Evolutionary conservation across 2,797 vertebrate species (phyloP).

Genomic region (Halcyon badia): DNA sequence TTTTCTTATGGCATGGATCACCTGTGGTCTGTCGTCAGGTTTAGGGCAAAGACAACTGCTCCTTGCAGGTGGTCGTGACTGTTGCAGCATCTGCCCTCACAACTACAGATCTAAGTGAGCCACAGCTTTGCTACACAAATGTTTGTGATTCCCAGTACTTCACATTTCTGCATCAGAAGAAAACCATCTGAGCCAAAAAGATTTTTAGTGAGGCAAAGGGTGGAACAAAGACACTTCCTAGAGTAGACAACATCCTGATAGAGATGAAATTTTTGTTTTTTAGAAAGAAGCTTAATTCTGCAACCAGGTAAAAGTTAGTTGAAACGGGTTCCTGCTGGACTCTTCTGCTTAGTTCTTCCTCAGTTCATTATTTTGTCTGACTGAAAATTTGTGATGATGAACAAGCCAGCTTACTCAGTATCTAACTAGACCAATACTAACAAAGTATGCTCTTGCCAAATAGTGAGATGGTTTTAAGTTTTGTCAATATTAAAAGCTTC

Average conservation of each 20-base stretch:
- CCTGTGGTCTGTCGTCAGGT: not conserved
- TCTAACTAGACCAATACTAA: not conserved
- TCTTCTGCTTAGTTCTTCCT: not conserved
- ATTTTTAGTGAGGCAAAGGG: not conserved
- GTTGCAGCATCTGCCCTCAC: not conserved
- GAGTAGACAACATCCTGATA: not conserved
- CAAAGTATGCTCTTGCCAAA: not conserved
- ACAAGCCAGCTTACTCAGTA: not conserved
- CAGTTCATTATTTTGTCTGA: not conserved
- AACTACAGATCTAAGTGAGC: not conserved
- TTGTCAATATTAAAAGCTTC: not conserved
- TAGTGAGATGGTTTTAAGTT: not conserved
- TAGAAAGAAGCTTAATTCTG: not conserved
- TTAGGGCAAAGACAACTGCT: not conserved
- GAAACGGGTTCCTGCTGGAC: not conserved
- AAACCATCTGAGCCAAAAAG: not conserved
- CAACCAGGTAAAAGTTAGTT: not conserved
- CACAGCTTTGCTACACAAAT: not conserved
- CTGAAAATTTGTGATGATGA: not conserved
- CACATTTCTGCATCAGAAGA: not conserved
- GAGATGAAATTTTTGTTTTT: not conserved
- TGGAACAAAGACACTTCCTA: not conserved
- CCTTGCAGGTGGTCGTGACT: accelerated
- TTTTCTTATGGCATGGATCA: not conserved
- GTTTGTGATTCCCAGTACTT: not conserved